Percentiles rank a stretch among this genome's conserved stretches.
Evolutionary conservation across 2,797 vertebrate species (phyloP).

Genomic region (Sylvia borin): DNA sequence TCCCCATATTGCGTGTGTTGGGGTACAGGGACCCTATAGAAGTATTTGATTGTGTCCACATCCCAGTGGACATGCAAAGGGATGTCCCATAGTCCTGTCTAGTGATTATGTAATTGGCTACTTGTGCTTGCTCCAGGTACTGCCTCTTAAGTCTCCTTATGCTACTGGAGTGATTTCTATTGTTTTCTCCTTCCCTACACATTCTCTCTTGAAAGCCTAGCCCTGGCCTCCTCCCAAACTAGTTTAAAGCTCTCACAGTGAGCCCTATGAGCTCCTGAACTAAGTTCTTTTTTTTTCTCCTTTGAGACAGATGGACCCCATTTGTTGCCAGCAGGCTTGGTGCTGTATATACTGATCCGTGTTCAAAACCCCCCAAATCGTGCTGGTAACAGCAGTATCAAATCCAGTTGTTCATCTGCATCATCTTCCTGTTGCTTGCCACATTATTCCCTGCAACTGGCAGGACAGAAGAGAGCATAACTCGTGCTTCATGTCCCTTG

Average conservation of each 20-base stretch:
- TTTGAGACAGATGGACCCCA: neutral
- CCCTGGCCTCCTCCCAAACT: neutral
- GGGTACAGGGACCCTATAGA: neutral
- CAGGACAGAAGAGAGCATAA: neutral
- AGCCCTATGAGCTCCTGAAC: neutral
- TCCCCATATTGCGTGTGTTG: accelerated
- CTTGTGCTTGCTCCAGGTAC: neutral
- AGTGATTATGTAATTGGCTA: neutral
- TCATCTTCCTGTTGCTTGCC: neutral
- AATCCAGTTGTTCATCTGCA: neutral
- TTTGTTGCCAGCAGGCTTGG: neutral
- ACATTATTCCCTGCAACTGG: neutral
- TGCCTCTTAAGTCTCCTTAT: neutral
- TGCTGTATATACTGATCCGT: neutral
- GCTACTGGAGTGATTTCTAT: neutral
- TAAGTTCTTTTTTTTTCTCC: neutral
- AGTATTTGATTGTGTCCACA: neutral
- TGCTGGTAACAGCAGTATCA: neutral
- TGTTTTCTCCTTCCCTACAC: neutral
- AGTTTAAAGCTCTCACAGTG: neutral
- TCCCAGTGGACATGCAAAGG: neutral
- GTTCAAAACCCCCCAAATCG: neutral
- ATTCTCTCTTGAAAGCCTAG: neutral
- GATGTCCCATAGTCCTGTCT: neutral
- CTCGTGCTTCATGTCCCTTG: neutral